Conservation (phyloP, 2,888 invertebrate species). For the Lasioglossum lativentre region DNA sequence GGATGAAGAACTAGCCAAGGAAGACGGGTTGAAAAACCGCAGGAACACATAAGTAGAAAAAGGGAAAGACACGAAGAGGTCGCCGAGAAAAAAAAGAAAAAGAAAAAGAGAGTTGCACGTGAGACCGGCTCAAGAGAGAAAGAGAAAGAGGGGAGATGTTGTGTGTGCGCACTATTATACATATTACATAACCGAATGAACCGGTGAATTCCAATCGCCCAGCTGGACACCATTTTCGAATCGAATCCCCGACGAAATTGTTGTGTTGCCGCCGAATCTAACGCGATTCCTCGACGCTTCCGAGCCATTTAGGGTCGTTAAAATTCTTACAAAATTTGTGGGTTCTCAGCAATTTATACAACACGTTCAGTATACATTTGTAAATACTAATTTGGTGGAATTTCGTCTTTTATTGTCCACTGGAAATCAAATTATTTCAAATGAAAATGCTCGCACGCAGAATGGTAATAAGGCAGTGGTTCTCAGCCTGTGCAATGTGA, state of each 20-base stretch:
- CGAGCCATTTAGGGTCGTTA: not conserved
- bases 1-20: not conserved
- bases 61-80: not conserved
- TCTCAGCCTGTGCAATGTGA: too few relatives aligned
- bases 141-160: slow-evolving; percentile 29
- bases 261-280: not conserved
- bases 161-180: slow-evolving; percentile 52
- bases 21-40: not conserved
- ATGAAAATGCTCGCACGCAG: too few relatives aligned
- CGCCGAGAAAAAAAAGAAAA: not conserved
- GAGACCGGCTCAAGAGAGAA: not conserved
- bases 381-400: too few relatives aligned
- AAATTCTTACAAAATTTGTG: not conserved
- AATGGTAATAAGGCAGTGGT: too few relatives aligned
- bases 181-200: slow-evolving; percentile 63
- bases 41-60: not conserved
- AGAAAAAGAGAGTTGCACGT: not conserved
- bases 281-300: not conserved
- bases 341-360: not conserved
- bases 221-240: slow-evolving; percentile 32
- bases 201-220: slow-evolving; percentile 52
- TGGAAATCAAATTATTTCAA: not conserved
- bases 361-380: not conserved
- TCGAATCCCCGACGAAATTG: not conserved
- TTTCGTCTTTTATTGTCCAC: not conserved